Evolutionary conservation across 1,140 invertebrate genomes (phyloP), one percentile per base, ranked within the genome.

Genomic region (Aphelinus certus): DNA sequence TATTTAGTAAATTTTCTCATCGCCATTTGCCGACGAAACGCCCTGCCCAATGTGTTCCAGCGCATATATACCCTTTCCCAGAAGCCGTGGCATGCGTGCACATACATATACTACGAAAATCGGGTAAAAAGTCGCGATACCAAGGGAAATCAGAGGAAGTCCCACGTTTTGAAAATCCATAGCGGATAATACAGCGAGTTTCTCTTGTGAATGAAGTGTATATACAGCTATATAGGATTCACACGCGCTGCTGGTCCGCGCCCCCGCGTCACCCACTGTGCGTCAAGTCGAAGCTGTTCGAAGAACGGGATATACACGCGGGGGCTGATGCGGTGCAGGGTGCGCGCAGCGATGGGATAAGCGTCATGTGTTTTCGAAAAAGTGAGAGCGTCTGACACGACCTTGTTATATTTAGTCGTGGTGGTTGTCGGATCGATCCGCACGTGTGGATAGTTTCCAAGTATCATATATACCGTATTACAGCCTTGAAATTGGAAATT

Each of bases 191-290:
- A 46, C 5, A 10, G 51, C 26, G 64, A 61, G 69, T 72, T 73
- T 72, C 67, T 61, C 51, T 51, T 51, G 56, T 56, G 66, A 68
- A 55, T 51, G 26, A 64, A 63, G 65, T 73, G 70, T 73, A 71
- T 72, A 67, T 64, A 63, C 72, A 75, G 72, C 71, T 71, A 42
- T 26, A 26, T 26, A 26, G 26, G 26, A 26, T 26, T 26, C 26
- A 26, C 26, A 26, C 26, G 26, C 26, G 26, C 26, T 26, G 26
- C 26, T 26, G 26, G 26, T 26, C 26, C 26, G 26, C 26, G 26
- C 61, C 62, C 66, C 7, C 62, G 68, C 76, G 75, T 70, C 75
- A 71, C 65, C 76, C 71, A 72, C 71, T 48, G 53, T 73, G 55
- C 66, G 60, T 67, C 71, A 57, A 71, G 61, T 68, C 71, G 76